These are phyloP conservation scores for Capricornis sumatraensis DNA, from an alignment of 2,113 vertebrate species.

Conservation along the genomic window DNA sequence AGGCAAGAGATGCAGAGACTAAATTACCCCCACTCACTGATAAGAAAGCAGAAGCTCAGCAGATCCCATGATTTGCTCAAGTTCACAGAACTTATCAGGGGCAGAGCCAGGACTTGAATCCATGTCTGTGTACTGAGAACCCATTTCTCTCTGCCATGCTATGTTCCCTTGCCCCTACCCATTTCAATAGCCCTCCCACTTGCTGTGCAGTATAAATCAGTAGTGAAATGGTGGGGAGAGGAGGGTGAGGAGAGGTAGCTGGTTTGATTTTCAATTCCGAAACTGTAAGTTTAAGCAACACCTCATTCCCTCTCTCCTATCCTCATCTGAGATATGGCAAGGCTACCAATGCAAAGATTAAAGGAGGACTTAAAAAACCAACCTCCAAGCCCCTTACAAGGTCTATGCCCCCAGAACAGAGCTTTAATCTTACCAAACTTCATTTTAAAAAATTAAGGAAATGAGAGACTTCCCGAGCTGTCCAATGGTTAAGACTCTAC, in stretches of 20 bases:
- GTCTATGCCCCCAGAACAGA: neutral
- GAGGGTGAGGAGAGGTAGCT: neutral
- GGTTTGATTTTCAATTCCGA: neutral
- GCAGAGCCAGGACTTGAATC: neutral
- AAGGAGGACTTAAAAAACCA: neutral
- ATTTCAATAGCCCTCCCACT: neutral
- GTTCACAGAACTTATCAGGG: neutral
- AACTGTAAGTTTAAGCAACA: neutral
- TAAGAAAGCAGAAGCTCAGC: neutral
- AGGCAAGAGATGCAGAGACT: neutral
- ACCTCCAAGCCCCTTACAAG: neutral
- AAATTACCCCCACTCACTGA: neutral
- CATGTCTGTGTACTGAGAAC: neutral
- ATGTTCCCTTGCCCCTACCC: neutral
- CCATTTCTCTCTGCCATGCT: neutral
- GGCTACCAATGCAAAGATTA: neutral
- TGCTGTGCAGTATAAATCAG: neutral
- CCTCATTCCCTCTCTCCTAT: neutral
- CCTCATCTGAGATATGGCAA: neutral
- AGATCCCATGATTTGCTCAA: neutral
- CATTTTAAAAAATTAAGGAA: neutral
- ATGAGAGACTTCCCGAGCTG: neutral
- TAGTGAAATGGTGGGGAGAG: neutral
- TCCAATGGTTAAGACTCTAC: neutral
- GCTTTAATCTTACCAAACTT: neutral